A percentile compares a stretch with the other conserved stretches of the same genome.
Conservation (phyloP, 2,113 vertebrate genomes). For the Dicaeum eximium region DNA sequence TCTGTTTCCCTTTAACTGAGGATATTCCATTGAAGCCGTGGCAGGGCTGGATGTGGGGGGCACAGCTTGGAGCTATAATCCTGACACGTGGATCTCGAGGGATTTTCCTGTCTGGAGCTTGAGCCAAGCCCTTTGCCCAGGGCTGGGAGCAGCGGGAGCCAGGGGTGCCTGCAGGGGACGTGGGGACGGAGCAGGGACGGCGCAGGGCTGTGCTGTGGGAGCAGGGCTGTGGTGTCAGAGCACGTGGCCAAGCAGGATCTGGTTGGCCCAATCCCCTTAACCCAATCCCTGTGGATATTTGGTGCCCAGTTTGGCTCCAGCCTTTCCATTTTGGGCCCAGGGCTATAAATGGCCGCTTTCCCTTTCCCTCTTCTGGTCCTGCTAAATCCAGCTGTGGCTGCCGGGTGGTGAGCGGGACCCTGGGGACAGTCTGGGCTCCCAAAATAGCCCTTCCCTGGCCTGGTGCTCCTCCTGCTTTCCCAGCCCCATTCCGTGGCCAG, state of each 20-base stretch:
- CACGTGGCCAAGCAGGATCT: background rate
- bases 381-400: background rate
- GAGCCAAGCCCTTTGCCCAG: background rate
- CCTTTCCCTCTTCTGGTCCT: background rate
- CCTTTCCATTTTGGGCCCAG: background rate
- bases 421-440: background rate
- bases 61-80: fast-evolving
- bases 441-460: background rate
- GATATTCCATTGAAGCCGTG: fast-evolving
- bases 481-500: background rate
- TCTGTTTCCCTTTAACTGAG: background rate
- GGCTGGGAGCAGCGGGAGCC: background rate
- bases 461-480: background rate
- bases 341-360: background rate
- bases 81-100: fast-evolving
- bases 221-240: background rate
- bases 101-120: background rate
- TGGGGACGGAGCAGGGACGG: background rate
- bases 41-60: background rate
- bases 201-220: background rate
- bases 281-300: background rate
- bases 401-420: background rate
- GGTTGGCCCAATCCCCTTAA: background rate
- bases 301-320: background rate
- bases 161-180: background rate